Conservation (phyloP, 2,797 vertebrate species). For the Microctenopoma stevenorrisi region DNA sequence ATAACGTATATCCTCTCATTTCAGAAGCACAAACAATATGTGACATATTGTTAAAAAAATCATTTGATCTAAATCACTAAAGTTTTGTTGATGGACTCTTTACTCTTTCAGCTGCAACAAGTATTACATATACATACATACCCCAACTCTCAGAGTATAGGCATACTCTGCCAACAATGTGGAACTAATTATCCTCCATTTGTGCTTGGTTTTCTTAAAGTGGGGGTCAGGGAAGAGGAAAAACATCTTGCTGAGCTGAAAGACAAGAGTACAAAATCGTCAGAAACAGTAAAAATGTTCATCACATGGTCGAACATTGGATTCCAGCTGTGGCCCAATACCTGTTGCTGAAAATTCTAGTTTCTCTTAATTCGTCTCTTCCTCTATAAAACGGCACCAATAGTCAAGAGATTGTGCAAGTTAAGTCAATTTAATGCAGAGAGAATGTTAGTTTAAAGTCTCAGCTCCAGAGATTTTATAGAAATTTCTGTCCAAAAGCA, state of each 20-base stretch:
- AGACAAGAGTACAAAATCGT: conserved; percentile 17
- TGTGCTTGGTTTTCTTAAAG: conserved; percentile 96
- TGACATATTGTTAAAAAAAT: conserved; percentile 6
- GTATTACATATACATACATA: conserved; percentile 62
- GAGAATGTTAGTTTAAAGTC: too few species aligned
- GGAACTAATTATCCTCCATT: conserved; percentile 94
- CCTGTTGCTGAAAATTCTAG: too few species aligned
- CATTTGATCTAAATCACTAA: neutral
- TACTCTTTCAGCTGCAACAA: neutral
- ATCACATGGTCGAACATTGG: too few species aligned
- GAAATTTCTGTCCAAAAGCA: too few species aligned
- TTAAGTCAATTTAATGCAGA: too few species aligned
- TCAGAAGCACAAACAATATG: conserved; percentile 3
- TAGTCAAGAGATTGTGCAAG: too few species aligned
- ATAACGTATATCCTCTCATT: too few species aligned
- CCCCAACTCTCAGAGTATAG: conserved; percentile 88
- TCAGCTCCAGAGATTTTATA: too few species aligned
- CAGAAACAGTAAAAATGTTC: neutral
- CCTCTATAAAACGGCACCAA: too few species aligned
- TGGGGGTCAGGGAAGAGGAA: conserved; percentile 96
- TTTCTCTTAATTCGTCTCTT: too few species aligned
- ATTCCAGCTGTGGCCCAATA: too few species aligned
- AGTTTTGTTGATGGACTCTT: neutral
- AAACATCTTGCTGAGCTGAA: conserved; percentile 94
- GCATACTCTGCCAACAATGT: conserved; percentile 92